phyloP scores from a whole-genome alignment of 2,888 invertebrate species.

The Phymatocera aterrima region DNA sequence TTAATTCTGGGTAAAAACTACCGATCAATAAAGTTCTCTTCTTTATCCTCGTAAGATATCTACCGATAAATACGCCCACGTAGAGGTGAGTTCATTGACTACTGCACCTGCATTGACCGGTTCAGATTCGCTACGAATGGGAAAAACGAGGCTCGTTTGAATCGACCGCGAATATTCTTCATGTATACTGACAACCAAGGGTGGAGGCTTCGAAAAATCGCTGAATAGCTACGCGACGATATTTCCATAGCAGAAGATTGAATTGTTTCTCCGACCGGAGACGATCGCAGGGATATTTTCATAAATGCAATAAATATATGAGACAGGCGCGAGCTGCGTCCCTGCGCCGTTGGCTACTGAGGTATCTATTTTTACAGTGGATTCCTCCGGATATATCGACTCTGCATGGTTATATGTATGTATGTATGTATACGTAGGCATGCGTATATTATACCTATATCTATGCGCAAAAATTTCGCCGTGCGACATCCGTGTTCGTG shows the following conservation, averaged over 20 bases:
- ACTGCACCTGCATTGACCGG: background rate
- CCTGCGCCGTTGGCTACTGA: slow-evolving; percentile 30
- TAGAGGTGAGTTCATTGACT: background rate
- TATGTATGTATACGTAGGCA: no score
- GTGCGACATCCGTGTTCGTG: slow-evolving; percentile 36
- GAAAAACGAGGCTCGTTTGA: background rate
- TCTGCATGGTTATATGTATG: slow-evolving; percentile 51
- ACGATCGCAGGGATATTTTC: background rate
- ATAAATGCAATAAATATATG: background rate
- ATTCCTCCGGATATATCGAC: slow-evolving; percentile 68
- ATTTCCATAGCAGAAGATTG: background rate
- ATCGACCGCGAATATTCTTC: background rate
- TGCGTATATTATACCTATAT: no score
- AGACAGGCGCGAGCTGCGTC: slow-evolving; percentile 23
- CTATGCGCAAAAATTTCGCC: slow-evolving; percentile 67
- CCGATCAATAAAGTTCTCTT: background rate
- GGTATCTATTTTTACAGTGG: slow-evolving; percentile 67
- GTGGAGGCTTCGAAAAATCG: background rate
- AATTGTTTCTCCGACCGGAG: background rate
- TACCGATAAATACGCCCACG: background rate
- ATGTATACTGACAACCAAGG: background rate
- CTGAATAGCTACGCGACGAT: no score
- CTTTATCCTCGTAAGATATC: slow-evolving; percentile 2
- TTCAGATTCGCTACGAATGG: background rate
- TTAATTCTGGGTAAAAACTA: background rate